These are phyloP conservation scores for Arenaria interpres DNA, from an alignment of 2,113 vertebrate genomes.

Conservation along the genomic window DNA sequence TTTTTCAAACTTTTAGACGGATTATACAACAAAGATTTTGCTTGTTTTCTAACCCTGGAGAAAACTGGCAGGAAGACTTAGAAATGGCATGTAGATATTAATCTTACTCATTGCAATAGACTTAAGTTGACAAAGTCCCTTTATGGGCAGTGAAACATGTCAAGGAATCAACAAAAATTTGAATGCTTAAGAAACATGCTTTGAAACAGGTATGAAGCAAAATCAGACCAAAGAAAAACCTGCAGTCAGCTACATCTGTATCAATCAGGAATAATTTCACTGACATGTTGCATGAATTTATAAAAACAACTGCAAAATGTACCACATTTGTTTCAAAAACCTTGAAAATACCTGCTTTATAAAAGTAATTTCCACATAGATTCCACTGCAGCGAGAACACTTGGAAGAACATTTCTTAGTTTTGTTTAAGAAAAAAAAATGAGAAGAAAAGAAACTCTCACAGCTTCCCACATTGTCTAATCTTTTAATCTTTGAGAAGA, in stretches of 20 bases:
- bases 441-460: background rate
- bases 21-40: background rate
- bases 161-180: background rate
- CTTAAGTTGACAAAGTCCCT: background rate
- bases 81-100: background rate
- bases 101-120: background rate
- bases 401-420: background rate
- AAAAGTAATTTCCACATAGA: background rate
- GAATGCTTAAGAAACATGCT: background rate
- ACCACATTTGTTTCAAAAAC: background rate
- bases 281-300: background rate
- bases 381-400: background rate
- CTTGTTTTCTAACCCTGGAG: background rate
- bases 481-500: slow-evolving; percentile 58
- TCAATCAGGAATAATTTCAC: background rate
- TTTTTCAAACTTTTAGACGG: background rate
- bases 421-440: background rate
- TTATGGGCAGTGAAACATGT: background rate
- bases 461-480: background rate
- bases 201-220: background rate
- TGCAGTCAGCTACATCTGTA: background rate
- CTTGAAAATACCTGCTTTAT: background rate
- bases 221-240: background rate
- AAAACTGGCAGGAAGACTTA: background rate
- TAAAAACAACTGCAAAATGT: background rate